These are phyloP conservation scores for Thomomys bottae DNA, from an alignment of 2,113 vertebrate species.

Conservation along the genomic window DNA sequence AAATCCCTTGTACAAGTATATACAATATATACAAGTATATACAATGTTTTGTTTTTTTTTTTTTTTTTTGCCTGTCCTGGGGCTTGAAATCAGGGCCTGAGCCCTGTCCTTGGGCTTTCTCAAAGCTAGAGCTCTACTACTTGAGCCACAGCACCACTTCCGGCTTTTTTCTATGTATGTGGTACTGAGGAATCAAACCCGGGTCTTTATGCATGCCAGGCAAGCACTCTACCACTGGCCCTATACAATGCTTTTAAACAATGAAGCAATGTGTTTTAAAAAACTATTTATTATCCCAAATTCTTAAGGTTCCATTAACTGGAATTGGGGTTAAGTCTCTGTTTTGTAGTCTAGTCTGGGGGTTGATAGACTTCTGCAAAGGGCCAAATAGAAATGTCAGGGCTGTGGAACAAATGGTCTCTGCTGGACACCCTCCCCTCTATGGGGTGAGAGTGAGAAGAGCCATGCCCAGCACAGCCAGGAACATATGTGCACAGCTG, in stretches of 20 bases:
- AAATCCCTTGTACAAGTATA: too few species aligned
- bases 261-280: neutral
- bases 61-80: too few species aligned
- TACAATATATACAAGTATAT: too few species aligned
- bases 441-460: accelerated
- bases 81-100: too few species aligned
- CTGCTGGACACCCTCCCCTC: neutral
- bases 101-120: too few species aligned
- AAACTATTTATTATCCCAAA: neutral
- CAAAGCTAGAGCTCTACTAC: too few species aligned
- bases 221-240: too few species aligned
- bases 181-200: too few species aligned
- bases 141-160: too few species aligned
- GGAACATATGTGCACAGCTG: neutral
- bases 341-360: neutral
- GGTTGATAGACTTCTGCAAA: neutral
- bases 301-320: neutral
- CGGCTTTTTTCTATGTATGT: too few species aligned
- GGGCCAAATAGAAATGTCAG: neutral
- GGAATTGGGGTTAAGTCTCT: neutral
- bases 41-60: too few species aligned
- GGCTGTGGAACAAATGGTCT: neutral
- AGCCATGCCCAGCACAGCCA: accelerated
- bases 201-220: too few species aligned
- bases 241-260: neutral